Conservation (phyloP, 2,888 invertebrate species). For the Tolmerus cingulatus region DNA sequence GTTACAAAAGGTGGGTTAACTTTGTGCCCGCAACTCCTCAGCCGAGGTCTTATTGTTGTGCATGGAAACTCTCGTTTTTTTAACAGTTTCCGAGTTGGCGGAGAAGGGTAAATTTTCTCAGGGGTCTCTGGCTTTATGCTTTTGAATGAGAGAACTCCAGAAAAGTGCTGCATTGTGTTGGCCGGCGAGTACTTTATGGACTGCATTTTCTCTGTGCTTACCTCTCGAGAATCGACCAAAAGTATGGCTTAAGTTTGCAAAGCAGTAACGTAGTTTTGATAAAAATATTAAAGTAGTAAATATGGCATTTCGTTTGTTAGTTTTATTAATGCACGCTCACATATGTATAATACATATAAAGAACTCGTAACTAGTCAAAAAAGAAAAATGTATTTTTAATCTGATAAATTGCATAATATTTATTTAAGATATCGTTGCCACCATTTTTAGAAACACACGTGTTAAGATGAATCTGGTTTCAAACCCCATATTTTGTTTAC, state of each 20-base stretch:
- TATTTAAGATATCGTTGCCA: too few species aligned
- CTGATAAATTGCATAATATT: too few species aligned
- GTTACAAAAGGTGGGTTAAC: constrained; percentile 14
- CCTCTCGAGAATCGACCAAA: background rate
- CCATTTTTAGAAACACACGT: too few species aligned
- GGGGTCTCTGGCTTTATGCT: background rate
- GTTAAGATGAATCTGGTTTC: too few species aligned
- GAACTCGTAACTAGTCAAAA: too few species aligned
- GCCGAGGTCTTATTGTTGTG: background rate
- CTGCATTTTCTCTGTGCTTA: background rate
- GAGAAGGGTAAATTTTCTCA: background rate
- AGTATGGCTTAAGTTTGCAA: background rate
- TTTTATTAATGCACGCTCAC: too few species aligned
- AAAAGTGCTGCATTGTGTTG: constrained; percentile 18
- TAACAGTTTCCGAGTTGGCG: background rate
- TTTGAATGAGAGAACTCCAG: background rate
- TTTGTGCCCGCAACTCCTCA: background rate
- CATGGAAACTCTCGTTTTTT: constrained; percentile 2
- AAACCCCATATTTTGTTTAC: too few species aligned
- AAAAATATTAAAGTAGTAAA: too few species aligned
- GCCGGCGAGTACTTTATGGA: background rate
- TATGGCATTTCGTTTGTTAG: too few species aligned
- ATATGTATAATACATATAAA: too few species aligned
- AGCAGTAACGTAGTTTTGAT: background rate
- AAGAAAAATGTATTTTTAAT: too few species aligned